Evolutionary conservation across 2,797 vertebrate species (phyloP), one percentile per base, ranked within the genome.

Genomic region (Thripadectes ignobilis): DNA sequence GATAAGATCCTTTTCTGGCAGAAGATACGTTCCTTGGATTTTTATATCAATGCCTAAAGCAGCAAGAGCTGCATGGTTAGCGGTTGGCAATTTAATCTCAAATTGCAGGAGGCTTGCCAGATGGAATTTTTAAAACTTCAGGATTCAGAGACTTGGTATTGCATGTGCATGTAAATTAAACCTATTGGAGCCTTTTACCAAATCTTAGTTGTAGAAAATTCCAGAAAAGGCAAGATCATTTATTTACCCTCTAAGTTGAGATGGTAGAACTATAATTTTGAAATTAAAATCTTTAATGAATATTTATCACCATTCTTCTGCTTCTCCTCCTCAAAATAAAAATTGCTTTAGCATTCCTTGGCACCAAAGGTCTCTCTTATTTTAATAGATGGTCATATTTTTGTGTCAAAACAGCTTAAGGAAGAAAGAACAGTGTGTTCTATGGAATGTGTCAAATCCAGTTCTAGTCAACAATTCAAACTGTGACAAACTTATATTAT

Each of bases 301-400:
- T 96, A 97, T 97, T 97, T 96, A 95, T 94, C 75, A 80, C 36
- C 38, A 27, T 83, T 15, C 52, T 16, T 23, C 4, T 9, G 7
- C 24, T 45, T 45, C 43, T 45, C 49, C 4, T n/a, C 3, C 13
- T 81, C 34, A 32, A 66, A 63, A 65, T 71, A 88, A 62, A 82
- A 57, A 97, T 96, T 95, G 58, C 93, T 97, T 97, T 96, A 97
- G 69, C 97, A 95, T 97, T 96, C 96, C 80, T 97, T 94, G 93
- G 93, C 97, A 75, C 52, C 23, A 84, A 77, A 65, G 6, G 27
- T 17, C 19, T 78, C 67, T 39, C 80, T 96, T 97, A 91, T 97
- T 97, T 97, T 96, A 94, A 89, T 72, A 92, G 90, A 79, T 82
- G 94, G 77, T 93, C 23, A 55, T 88, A 96, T 95, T 98, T 94